phyloP scores from a whole-genome alignment of 2,797 vertebrate genomes.

The Urophycis tenuis region DNA sequence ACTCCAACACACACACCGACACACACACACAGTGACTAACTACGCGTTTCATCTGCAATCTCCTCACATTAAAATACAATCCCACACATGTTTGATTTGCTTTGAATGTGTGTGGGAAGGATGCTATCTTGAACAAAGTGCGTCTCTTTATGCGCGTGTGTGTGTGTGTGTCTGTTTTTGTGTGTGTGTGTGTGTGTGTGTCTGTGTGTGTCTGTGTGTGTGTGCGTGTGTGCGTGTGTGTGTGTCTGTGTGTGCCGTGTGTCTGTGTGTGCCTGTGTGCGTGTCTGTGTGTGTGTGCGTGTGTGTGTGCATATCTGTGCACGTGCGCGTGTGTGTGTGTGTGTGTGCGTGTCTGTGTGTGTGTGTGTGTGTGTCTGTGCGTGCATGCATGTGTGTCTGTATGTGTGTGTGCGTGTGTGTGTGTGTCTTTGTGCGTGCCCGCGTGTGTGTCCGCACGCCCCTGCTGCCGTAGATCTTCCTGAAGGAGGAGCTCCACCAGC shows the following conservation, averaged over 20 bases:
- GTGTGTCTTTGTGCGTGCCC: constrained; percentile 1
- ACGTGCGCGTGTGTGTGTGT: not conserved
- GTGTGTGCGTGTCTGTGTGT: not conserved
- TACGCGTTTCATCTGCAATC: not conserved
- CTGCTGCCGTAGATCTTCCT: constrained; percentile 80
- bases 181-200: too few species aligned
- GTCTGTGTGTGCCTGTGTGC: not conserved
- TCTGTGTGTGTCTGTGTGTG: too few species aligned
- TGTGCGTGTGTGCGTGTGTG: too few species aligned
- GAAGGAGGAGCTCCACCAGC: constrained; percentile 87
- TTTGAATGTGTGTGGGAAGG: constrained; percentile 2
- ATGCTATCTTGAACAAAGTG: not conserved
- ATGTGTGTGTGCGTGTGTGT: not conserved
- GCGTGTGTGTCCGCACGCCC: not conserved
- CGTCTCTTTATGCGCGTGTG: not conserved
- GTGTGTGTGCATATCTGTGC: not conserved
- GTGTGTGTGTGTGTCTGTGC: not conserved
- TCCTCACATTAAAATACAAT: not conserved
- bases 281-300: constrained; percentile 10
- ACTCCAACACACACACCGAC: not conserved
- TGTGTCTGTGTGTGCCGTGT: too few species aligned
- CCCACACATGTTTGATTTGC: not conserved
- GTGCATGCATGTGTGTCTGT: not conserved
- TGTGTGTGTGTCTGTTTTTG: too few species aligned
- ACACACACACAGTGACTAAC: not conserved